Percentiles rank a stretch among this genome's conserved stretches.
These are phyloP conservation scores for Anthopleura sola DNA, from an alignment of 64 coral and sea anemone genomes.

Conservation along the genomic window DNA sequence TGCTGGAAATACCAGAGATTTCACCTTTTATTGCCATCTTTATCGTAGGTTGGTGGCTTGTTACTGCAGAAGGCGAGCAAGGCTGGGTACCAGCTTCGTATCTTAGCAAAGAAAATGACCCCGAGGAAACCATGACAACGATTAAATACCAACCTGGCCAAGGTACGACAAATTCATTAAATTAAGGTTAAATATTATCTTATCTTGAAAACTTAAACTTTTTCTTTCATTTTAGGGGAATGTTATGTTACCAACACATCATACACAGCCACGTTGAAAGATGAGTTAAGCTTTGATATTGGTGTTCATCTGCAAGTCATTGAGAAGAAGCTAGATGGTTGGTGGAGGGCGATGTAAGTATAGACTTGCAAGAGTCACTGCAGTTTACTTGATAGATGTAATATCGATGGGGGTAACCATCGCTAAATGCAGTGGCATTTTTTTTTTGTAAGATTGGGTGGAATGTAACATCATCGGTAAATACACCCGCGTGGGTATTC, in stretches of 20 bases:
- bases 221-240: slow-evolving; percentile 48
- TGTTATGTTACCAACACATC: slow-evolving; percentile 43
- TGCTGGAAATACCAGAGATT: too few relatives aligned
- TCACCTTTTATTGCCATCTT: too few relatives aligned
- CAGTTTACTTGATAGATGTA: background rate
- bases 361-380: too few relatives aligned
- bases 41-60: slow-evolving; percentile 91
- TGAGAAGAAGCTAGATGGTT: slow-evolving; percentile 94
- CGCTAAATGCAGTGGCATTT: too few relatives aligned
- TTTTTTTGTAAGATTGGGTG: too few relatives aligned
- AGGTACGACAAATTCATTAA: background rate
- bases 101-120: slow-evolving; percentile 63
- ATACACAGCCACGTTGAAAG: slow-evolving; percentile 78
- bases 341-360: slow-evolving; percentile 87
- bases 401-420: too few relatives aligned
- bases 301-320: slow-evolving; percentile 77
- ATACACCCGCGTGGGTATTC: too few relatives aligned
- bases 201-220: too few relatives aligned
- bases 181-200: too few relatives aligned
- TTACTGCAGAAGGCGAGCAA: slow-evolving; percentile 87
- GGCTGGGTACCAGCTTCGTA: slow-evolving; percentile 93
- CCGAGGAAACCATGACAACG: slow-evolving; percentile 11
- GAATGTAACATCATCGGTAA: too few relatives aligned
- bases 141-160: background rate
- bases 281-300: slow-evolving; percentile 83